Evolutionary conservation across 1,140 invertebrate species (phyloP).

Genomic region (Oscheius sp.): DNA sequence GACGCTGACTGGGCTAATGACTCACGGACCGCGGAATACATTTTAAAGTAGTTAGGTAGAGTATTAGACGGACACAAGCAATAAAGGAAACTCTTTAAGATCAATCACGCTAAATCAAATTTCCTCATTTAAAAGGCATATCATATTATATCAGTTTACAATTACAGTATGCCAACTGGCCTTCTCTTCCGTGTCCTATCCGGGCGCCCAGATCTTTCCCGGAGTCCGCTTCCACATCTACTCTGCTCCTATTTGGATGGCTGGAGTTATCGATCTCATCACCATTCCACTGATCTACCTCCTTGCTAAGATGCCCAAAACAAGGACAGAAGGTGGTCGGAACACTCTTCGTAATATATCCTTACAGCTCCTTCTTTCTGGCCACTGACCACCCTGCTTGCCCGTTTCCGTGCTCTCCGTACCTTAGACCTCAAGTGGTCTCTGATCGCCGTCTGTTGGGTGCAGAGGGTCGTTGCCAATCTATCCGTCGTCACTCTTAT

Average conservation of each 20-base stretch:
- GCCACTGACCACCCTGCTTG: too few species aligned
- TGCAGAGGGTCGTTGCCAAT: neutral
- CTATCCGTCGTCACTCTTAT: neutral
- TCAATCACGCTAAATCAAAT: too few species aligned
- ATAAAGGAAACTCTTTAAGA: too few species aligned
- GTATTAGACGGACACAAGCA: too few species aligned
- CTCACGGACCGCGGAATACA: too few species aligned
- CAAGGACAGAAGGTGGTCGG: too few species aligned
- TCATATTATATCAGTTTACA: too few species aligned
- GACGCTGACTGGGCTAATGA: too few species aligned
- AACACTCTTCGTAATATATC: too few species aligned
- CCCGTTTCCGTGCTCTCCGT: neutral
- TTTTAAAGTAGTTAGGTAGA: too few species aligned
- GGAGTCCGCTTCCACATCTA: neutral
- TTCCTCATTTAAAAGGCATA: too few species aligned
- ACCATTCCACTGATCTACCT: neutral
- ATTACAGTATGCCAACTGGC: neutral
- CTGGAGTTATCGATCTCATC: neutral
- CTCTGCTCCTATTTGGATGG: neutral
- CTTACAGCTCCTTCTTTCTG: too few species aligned
- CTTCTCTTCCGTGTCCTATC: neutral
- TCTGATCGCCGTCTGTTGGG: neutral
- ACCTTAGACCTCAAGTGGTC: neutral
- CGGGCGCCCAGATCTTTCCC: neutral
- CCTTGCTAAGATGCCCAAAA: neutral